phyloP scores from a whole-genome alignment of 2,888 invertebrate genomes.

The Eristalinus sepulchralis region DNA sequence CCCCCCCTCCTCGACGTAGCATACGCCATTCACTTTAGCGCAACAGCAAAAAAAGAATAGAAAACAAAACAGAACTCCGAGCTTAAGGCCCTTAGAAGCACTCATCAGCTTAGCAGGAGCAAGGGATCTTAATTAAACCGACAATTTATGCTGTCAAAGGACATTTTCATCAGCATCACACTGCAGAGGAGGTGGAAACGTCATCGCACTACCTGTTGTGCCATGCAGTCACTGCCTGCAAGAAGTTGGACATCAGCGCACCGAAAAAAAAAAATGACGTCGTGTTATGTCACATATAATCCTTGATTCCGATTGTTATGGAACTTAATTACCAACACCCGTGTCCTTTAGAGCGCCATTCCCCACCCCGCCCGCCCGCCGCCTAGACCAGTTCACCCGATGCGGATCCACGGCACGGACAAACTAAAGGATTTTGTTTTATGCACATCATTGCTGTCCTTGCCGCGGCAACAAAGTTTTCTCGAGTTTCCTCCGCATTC shows the following conservation, averaged over 20 bases:
- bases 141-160: conserved; percentile 66
- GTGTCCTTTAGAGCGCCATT: conserved; percentile 31
- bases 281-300: conserved; percentile 48
- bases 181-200: conserved; percentile 4
- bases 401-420: conserved; percentile 37
- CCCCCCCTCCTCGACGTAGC: conserved; percentile 21
- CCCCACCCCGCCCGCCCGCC: conserved; percentile 5
- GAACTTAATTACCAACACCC: conserved; percentile 60
- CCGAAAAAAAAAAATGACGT: not conserved
- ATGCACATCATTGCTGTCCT: conserved; percentile 51
- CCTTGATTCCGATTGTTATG: conserved; percentile 50
- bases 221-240: not conserved
- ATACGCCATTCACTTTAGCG: conserved; percentile 31
- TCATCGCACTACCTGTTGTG: conserved; percentile 33
- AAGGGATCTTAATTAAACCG: conserved; percentile 58
- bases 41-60: not conserved
- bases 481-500: conserved; percentile 52
- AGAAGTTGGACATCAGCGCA: not conserved
- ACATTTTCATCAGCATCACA: conserved; percentile 53
- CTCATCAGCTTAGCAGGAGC: not conserved
- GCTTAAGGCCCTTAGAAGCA: conserved; percentile 16
- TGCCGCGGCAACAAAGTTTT: conserved; percentile 57
- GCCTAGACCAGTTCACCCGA: conserved; percentile 24
- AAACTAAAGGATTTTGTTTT: conserved; percentile 37
- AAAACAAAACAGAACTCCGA: conserved; percentile 30